phyloP scores from a whole-genome alignment of 2,797 vertebrate species.

The Remorina albescens region DNA sequence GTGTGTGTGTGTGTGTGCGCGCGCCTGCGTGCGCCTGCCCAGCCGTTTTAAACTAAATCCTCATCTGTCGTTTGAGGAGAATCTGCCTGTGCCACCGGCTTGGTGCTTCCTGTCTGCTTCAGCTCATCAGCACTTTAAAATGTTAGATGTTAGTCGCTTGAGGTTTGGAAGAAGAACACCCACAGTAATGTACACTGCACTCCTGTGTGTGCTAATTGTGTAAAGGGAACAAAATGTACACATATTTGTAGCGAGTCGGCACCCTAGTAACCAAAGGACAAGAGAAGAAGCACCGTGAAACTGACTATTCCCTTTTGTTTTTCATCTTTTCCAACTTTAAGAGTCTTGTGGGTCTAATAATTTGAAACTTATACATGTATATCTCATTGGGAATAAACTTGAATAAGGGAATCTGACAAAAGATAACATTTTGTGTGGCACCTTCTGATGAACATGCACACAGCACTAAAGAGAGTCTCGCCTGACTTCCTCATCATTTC shows the following conservation, averaged over 20 bases:
- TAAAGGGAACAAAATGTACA: slow-evolving; percentile 49
- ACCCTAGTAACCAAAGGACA: slow-evolving; percentile 76
- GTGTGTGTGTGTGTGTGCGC: slow-evolving; percentile 32
- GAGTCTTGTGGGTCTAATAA: slow-evolving; percentile 16
- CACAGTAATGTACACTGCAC: slow-evolving; percentile 35
- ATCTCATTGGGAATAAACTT: slow-evolving; percentile 35
- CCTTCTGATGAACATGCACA: slow-evolving; percentile 37
- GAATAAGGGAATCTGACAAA: slow-evolving; percentile 53
- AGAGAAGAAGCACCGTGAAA: slow-evolving; percentile 44
- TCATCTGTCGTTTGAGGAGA: slow-evolving; percentile 7
- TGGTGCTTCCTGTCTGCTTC: slow-evolving; percentile 73
- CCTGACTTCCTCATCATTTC: slow-evolving; percentile 47
- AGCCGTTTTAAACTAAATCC: slow-evolving; percentile 16
- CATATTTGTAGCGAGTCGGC: slow-evolving; percentile 24
- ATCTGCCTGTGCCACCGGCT: slow-evolving; percentile 48
- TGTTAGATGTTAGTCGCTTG: slow-evolving; percentile 45
- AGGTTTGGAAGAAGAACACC: slow-evolving; percentile 34
- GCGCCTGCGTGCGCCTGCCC: slow-evolving; percentile 26
- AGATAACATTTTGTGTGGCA: slow-evolving; percentile 38
- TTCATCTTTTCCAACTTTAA: slow-evolving; percentile 15
- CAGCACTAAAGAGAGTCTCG: slow-evolving; percentile 51
- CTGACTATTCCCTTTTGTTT: slow-evolving; percentile 28
- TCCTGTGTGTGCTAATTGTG: slow-evolving; percentile 41
- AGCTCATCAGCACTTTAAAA: slow-evolving; percentile 82
- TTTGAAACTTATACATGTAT: slow-evolving; percentile 25